Evolutionary conservation across 2,888 invertebrate species (phyloP), one percentile per base, ranked within the genome.

Genomic region (Heliconius charithonia): DNA sequence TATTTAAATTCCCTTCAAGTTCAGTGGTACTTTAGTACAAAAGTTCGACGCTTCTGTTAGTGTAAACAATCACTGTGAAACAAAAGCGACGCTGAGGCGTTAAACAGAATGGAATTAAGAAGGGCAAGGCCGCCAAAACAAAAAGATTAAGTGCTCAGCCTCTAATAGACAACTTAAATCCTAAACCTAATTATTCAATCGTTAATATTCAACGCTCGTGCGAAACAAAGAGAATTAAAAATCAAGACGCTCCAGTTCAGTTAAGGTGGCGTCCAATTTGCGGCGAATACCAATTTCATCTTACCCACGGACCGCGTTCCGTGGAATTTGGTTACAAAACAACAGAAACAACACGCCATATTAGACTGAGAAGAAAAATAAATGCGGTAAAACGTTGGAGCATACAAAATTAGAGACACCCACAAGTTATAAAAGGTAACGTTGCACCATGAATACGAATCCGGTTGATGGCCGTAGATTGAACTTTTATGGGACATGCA

Each of bases 291-390:
- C 91, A 93, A 94, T 92, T 93, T 91, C 90, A 92, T 92, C 89
- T 91, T 88, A 89, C 89, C 89, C 90, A 88, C 89, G 91, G 92
- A 93, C 92, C 92, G 92, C 93, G 91, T 93, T 93, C 86, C 89
- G 87, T 87, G 86, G 92, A 93, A 94, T 94, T 94, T 93, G 93
- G 92, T 93, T 93, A 92, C 92, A 91, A 92, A 93, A 93, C 89
- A 92, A 89, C 91, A 88, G 91, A 92, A 92, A 93, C 93, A 93
- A 93, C 92, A 93, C 92, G 91, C 92, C 92, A 92, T 93, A 94
- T 93, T 93, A 93, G 93, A 93, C 92, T 92, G 90, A 91, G 89
- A 92, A 93, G 93, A 93, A 93, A 93, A 93, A 94, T 93, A 93
- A 93, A 94, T 92, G 93, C 90, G 91, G 87, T 83, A 88, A 90